Percentiles rank a stretch among this genome's conserved stretches.
phyloP scores from a whole-genome alignment of 2,797 vertebrate species.

The Scolopax rusticola region DNA sequence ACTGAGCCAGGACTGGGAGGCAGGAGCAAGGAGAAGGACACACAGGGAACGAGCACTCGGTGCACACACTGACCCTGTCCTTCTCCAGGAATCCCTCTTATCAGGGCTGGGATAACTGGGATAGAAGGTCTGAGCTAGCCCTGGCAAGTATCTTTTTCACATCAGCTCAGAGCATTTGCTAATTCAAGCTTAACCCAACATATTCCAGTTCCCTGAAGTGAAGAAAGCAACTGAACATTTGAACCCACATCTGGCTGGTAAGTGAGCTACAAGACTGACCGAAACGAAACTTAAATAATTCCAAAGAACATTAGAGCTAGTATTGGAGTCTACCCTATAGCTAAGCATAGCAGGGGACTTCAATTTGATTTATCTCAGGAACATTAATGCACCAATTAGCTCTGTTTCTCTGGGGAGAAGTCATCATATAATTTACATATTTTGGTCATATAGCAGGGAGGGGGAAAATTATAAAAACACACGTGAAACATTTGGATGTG shows the following conservation, averaged over 20 bases:
- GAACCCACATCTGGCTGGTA: background rate
- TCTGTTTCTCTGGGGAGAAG: background rate
- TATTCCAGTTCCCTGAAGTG: background rate
- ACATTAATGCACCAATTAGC: background rate
- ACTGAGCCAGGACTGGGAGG: background rate
- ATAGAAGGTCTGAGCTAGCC: background rate
- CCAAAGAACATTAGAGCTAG: background rate
- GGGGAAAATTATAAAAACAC: background rate
- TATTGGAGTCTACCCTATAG: background rate
- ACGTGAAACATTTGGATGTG: background rate
- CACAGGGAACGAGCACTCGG: accelerated
- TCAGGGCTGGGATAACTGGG: background rate
- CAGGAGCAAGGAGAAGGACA: background rate
- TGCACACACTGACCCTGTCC: too few species aligned
- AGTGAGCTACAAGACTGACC: background rate
- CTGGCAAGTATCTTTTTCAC: background rate
- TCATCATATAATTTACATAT: background rate
- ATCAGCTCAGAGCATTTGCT: background rate
- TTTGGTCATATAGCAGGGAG: background rate
- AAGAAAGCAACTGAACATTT: background rate
- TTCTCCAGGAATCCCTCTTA: background rate
- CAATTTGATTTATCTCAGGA: background rate
- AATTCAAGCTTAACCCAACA: background rate
- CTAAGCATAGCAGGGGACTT: background rate
- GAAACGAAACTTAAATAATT: background rate